Conservation (phyloP, 64 coral and sea anemone species). For the Montipora capricornis region DNA sequence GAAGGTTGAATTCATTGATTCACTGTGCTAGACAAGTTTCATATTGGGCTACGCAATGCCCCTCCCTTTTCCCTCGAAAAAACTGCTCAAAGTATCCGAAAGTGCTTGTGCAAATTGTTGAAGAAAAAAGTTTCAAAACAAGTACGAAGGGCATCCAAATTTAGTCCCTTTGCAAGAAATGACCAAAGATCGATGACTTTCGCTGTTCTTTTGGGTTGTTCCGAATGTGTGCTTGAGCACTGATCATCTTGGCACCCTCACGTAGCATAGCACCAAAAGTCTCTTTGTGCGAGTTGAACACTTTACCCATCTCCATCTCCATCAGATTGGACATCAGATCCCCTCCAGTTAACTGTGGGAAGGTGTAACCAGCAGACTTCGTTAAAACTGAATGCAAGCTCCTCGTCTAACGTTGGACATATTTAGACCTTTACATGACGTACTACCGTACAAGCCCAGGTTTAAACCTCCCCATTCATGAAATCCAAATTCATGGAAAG, state of each 20-base stretch:
- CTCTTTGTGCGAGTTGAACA: slow-evolving; percentile 89
- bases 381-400: background rate
- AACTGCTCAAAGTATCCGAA: too few species aligned
- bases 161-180: background rate
- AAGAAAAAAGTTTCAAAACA: background rate
- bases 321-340: slow-evolving; percentile 94
- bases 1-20: too few species aligned
- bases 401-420: background rate
- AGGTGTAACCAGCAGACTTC: background rate
- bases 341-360: slow-evolving; percentile 66
- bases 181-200: background rate
- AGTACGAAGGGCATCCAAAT: too few species aligned
- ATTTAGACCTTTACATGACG: background rate
- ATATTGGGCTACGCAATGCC: too few species aligned
- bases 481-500: too few species aligned
- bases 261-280: slow-evolving; percentile 69
- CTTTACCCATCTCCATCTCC: slow-evolving; percentile 82
- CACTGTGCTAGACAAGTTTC: too few species aligned
- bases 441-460: background rate
- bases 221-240: background rate
- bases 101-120: too few species aligned
- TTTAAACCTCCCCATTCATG: too few species aligned
- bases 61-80: too few species aligned
- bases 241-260: slow-evolving; percentile 61
- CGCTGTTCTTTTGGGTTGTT: background rate